Percentiles rank a stretch among this genome's conserved stretches.
phyloP scores from a whole-genome alignment of 2,113 vertebrate genomes.

The Oriolus oriolus region DNA sequence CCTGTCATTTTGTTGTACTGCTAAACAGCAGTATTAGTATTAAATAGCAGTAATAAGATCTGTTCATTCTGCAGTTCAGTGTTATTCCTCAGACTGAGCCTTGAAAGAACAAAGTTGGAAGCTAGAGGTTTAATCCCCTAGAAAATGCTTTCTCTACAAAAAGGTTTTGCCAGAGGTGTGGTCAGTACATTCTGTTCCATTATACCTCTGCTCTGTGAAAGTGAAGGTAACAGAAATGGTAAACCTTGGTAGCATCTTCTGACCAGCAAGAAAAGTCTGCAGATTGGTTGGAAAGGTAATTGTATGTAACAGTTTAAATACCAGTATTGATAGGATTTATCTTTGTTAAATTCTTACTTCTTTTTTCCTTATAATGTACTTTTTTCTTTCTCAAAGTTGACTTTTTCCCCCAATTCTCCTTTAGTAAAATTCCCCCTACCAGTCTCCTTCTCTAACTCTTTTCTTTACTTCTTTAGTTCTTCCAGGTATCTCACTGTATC shows the following conservation, averaged over 20 bases:
- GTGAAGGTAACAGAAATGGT: background rate
- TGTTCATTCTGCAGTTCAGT: background rate
- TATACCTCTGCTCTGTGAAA: background rate
- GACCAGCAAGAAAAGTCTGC: background rate
- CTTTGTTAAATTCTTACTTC: background rate
- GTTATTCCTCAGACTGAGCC: background rate
- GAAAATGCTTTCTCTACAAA: background rate
- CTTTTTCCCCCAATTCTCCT: fast-evolving
- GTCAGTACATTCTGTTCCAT: background rate
- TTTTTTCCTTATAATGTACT: background rate
- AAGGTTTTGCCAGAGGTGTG: background rate
- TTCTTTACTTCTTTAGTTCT: background rate
- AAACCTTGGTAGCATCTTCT: background rate
- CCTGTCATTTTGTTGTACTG: background rate
- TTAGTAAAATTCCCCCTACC: background rate
- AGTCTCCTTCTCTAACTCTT: background rate
- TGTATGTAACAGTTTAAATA: background rate
- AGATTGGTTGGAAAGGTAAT: background rate
- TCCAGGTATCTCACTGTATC: background rate
- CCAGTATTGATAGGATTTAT: background rate
- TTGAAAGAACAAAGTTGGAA: background rate
- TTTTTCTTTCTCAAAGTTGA: background rate
- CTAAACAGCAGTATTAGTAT: background rate
- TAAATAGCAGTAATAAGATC: background rate
- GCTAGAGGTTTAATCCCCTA: background rate